Conservation (phyloP, 2,888 invertebrate species). For the Thalpophila matura region DNA sequence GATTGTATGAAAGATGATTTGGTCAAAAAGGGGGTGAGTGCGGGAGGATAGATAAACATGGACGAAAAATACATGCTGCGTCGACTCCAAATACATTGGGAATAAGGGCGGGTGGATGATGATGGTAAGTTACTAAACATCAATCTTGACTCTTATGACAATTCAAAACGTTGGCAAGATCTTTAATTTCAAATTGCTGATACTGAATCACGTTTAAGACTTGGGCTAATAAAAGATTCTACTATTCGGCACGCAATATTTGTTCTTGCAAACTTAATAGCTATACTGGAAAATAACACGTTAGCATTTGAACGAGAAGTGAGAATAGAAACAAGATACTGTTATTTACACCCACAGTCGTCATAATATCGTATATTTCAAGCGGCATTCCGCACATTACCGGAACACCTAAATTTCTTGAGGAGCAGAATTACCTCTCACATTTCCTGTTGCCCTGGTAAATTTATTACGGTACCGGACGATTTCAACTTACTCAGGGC, state of each 20-base stretch:
- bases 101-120: too few species aligned
- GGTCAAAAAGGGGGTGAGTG: too few species aligned
- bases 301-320: neutral
- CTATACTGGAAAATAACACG: neutral
- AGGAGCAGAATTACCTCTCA: slow-evolving; percentile 51
- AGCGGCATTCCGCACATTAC: slow-evolving; percentile 30
- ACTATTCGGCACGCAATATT: neutral
- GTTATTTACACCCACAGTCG: slow-evolving; percentile 40
- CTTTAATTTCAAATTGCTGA: neutral
- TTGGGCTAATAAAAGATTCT: neutral
- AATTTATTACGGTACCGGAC: slow-evolving; percentile 62
- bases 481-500: slow-evolving; percentile 35
- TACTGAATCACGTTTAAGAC: neutral
- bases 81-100: too few species aligned
- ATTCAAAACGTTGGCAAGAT: slow-evolving; percentile 6
- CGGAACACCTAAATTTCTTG: slow-evolving; percentile 50
- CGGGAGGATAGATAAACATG: too few species aligned
- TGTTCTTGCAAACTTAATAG: neutral
- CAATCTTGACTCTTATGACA: too few species aligned
- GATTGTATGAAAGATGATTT: too few species aligned
- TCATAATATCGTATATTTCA: slow-evolving; percentile 35
- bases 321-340: slow-evolving; percentile 30
- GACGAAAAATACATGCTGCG: too few species aligned
- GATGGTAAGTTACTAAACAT: too few species aligned
- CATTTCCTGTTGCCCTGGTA: slow-evolving; percentile 51